Evolutionary conservation across 2,888 invertebrate species (phyloP), one percentile per base, ranked within the genome.

Genomic region (Synanthedon myopaeformis): DNA sequence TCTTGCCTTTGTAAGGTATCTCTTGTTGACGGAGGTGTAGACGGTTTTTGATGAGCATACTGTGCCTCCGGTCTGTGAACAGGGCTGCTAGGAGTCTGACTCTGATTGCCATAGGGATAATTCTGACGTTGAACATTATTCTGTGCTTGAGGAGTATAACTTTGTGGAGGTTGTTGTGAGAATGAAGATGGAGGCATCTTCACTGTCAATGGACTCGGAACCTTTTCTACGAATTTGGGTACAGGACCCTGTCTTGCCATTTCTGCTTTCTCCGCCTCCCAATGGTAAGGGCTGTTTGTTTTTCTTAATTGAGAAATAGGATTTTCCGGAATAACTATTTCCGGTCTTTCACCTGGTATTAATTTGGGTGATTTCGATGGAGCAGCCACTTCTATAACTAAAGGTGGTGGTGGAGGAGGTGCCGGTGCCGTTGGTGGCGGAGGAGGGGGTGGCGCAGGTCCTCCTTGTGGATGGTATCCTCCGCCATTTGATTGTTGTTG

Each of bases 321-420:
- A 70, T 93, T 93, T 58, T 91, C 88, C 6, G 93, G 93, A 52
- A 93, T 93, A 17, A 92, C 92, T 65, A 93, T 93, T 79, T 93
- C 93, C 14, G 93, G 93, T 56, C 93, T 82, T 73, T 91, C 90
- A 42, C 90, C 91, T 52, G 80, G 68, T 52, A 89, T 79, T 51
- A 89, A 89, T 67, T 90, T 90, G 51, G 89, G 88, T 53, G 87
- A 82, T 61, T 82, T 84, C 0, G 76, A 65, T 35, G 35, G 35
- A n/a, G 73, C 85, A n/a, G 84, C 79, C 17, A 79, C 75, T 77
- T 84, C 72, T 61, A 89, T 80, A 58, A 90, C 91, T 57, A 92
- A 74, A 45, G 91, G 90, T 10, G 91, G 89, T 10, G 91, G 89
- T 11, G 87, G 85, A 3, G 83, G 89, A 13, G 81, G 82, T 6